These are phyloP conservation scores for Garrulus glandarius DNA, from an alignment of 2,797 vertebrate genomes.

Conservation along the genomic window DNA sequence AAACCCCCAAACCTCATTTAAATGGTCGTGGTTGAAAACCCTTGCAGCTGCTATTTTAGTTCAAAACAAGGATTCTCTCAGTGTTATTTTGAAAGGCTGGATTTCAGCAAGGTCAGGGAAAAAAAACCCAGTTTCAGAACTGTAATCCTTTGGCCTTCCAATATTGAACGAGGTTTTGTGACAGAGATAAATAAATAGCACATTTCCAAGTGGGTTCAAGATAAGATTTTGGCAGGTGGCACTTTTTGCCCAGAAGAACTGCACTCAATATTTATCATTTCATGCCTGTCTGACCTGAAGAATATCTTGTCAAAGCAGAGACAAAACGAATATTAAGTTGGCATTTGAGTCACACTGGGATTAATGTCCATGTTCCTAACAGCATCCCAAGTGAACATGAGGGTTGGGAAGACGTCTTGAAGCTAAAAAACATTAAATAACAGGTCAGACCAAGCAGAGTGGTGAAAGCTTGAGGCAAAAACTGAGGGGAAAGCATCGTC, in stretches of 20 bases:
- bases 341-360: neutral
- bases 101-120: neutral
- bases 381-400: neutral
- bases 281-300: neutral
- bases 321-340: neutral
- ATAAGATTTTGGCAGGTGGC: neutral
- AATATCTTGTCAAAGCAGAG: neutral
- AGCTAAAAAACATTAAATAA: neutral
- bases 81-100: neutral
- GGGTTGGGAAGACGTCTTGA: neutral
- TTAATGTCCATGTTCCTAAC: neutral
- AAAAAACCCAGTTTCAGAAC: neutral
- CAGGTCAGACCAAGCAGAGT: neutral
- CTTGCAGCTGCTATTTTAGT: neutral
- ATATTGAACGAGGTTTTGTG: rapidly evolving
- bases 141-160: neutral
- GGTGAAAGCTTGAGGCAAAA: neutral
- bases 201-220: neutral
- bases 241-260: neutral
- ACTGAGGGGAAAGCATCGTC: rapidly evolving
- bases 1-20: neutral
- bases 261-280: neutral
- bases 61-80: neutral
- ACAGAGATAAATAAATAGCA: neutral
- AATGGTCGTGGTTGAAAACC: neutral